Evolutionary conservation across 2,888 invertebrate genomes (phyloP).

Genomic region (Aphodius sticticus): DNA sequence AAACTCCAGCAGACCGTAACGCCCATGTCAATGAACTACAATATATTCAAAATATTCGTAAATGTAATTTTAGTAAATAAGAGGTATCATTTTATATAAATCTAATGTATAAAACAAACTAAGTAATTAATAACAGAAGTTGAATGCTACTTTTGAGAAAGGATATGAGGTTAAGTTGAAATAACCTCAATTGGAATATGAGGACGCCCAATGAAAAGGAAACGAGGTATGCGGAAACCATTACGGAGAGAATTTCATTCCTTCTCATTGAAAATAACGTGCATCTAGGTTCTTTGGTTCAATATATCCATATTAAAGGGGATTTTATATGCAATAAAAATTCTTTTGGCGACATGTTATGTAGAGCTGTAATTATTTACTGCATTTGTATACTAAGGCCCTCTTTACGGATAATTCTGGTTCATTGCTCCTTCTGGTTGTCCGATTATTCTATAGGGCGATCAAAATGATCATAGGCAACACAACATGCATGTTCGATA

Average conservation of each 20-base stretch:
- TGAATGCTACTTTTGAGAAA: not conserved
- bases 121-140: too few species aligned
- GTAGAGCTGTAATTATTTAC: not conserved
- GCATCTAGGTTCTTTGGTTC: too few species aligned
- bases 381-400: not conserved
- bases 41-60: not conserved
- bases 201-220: not conserved
- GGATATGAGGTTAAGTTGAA: not conserved
- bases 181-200: not conserved
- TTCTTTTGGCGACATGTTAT: not conserved
- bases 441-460: not conserved
- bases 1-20: not conserved
- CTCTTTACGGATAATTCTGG: not conserved
- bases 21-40: conserved; percentile 4
- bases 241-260: not conserved
- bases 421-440: not conserved
- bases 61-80: not conserved
- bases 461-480: too few species aligned
- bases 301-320: not conserved
- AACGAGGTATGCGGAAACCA: not conserved
- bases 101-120: too few species aligned
- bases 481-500: too few species aligned
- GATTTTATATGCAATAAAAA: not conserved
- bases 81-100: too few species aligned
- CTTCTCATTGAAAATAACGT: not conserved